These are phyloP conservation scores for Macrosoma leucophasiata DNA, from an alignment of 2,888 invertebrate genomes.

Conservation along the genomic window DNA sequence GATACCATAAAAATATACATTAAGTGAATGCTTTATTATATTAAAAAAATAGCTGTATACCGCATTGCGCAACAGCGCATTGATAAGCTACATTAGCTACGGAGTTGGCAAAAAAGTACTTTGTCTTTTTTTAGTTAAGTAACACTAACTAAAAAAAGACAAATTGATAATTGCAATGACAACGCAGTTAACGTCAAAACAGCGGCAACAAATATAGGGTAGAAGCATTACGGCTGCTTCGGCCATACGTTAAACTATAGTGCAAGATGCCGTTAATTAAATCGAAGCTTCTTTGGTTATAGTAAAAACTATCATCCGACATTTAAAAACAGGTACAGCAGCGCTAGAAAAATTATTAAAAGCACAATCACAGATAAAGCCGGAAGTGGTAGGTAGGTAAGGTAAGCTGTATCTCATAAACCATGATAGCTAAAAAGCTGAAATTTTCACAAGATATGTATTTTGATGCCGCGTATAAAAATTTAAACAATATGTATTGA, in stretches of 20 bases:
- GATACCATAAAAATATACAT: too few relatives aligned
- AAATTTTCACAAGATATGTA: too few relatives aligned
- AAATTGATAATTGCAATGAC: conserved; percentile 17
- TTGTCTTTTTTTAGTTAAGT: too few relatives aligned
- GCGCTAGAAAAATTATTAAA: conserved; percentile 20
- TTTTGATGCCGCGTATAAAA: too few relatives aligned
- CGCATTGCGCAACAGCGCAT: conserved; percentile 6
- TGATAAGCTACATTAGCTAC: conserved; percentile 9
- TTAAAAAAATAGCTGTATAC: too few relatives aligned
- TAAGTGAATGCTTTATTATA: too few relatives aligned
- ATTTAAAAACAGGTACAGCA: conserved; percentile 20
- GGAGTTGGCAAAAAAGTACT: conserved; percentile 15
- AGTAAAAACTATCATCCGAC: conserved; percentile 18
- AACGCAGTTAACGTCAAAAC: conserved; percentile 22
- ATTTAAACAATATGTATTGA: too few relatives aligned
- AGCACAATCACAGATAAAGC: conserved; percentile 8
- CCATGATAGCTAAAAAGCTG: too few relatives aligned
- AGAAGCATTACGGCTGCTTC: conserved; percentile 24
- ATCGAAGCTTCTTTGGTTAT: background rate
- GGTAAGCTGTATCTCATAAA: too few relatives aligned
- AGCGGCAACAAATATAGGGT: conserved; percentile 14
- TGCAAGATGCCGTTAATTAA: conserved; percentile 24
- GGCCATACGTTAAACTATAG: conserved; percentile 16
- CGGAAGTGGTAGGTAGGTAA: too few relatives aligned
- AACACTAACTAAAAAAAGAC: conserved; percentile 16